Base-by-base conservation (phyloP, 2,113 vertebrate genomes). In the Phalacrocorax aristotelis region DNA sequence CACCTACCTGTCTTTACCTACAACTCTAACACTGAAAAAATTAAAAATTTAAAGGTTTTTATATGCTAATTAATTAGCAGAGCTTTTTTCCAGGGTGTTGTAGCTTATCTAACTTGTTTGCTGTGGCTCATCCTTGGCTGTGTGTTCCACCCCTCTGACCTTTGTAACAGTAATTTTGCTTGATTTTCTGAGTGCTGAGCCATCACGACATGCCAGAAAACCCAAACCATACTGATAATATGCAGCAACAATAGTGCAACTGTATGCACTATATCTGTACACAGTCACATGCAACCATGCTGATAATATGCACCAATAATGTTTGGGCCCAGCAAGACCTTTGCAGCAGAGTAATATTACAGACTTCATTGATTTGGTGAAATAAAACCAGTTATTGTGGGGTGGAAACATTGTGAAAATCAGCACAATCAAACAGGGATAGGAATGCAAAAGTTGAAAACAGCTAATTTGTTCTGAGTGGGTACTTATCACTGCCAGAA, bases 221-320 rank as follows among this genome's bases (percentile, higher is more conserved):
- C 19, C 15, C 19, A 19, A 34, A 44, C 19, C 0, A 0, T 22
- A 7, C 13, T n/a, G 36, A 6, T 18, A 23, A 5, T 14, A 5
- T 1, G 10, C 20, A 70, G 19, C 64, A 75, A 8, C 42, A 30
- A 4, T 32, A 2, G 20, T 83, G 58, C 52, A 64, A 7, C 16
- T 6, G 0, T 23, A 5, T 13, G 15, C 11, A 9, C 6, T 34
- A 3, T 42, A 13, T 42, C 40, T 12, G 3, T 16, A 30, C 5
- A 3, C 42, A 48, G 21, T 15, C 32, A 32, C 11, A 20, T 12
- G 10, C 25, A 27, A 4, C 48, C 1, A 0, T 40, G 6, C 48
- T 29, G 46, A 23, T 55, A n/a, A 38, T 7, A 17, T 3, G 9
- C 32, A 55, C 27, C 27, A 25, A 3, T 27, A 38, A 44, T 12